Base-by-base conservation (phyloP, 2,888 invertebrate species). In the Linnaemya tessellans region DNA sequence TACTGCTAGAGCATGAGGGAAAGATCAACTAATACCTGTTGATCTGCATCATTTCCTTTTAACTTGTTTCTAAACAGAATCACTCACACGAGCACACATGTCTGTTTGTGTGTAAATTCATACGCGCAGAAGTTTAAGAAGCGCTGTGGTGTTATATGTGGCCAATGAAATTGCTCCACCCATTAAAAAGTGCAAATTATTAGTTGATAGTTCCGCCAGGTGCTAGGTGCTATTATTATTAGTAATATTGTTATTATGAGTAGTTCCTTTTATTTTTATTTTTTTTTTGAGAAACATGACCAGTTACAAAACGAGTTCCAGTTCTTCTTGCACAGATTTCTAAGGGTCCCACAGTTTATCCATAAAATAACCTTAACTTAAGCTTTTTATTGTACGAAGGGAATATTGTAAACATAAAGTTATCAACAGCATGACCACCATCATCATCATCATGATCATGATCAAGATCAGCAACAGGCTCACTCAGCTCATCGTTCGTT, bases 181-280 rank as follows among this genome's bases (percentile, higher is more conserved):
- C 90, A 90, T 90, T 90, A 90, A 91, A 90, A 90, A 91, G 90
- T 90, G 90, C 90, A 91, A 91, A 91, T 91, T 91, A 91, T 90
- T 90, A 89, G 87, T 90, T 89, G 90, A 88, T 89, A 90, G 91
- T 90, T 90, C 90, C 91, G 91, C 91, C 91, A 91, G 91, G 91
- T 91, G 91, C 90, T 89, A 86, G 88, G 86, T 75, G 87, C 86
- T 89, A 89, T 89, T 91, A 87, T 85, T 87, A 74, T 80, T 74
- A 80, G 67, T 58, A 25, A 38, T 68, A 68, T 67, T 65, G 64
- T 73, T 80, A 73, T 71, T 71, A 43, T 62, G 41, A 54, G 25
- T 15, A 22, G 15, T 2, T 46, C 10, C 3, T 35, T 10, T n/a
- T 5, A 7, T 51, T 68, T 22, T 78, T 8, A 20, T 38, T 58